Evolutionary conservation across 92 coral and sea anemone species (phyloP).

Genomic region (Zoanthus sociatus): DNA sequence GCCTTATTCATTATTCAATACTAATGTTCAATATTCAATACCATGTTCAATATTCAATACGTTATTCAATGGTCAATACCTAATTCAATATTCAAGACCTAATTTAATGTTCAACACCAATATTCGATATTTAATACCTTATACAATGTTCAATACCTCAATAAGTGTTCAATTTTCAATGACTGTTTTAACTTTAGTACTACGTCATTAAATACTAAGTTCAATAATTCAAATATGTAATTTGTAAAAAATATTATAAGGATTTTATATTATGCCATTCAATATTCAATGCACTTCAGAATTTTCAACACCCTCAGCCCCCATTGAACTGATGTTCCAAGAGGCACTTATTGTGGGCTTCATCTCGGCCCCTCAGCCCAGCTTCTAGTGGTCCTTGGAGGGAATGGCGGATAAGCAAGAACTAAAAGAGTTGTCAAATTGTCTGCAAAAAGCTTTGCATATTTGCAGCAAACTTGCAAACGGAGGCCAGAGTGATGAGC

Average conservation of each 20-base stretch:
- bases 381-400: slow-evolving; percentile 5
- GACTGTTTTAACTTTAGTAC: too few species aligned
- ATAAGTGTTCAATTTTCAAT: neutral
- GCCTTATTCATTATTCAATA: too few species aligned
- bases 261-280: neutral
- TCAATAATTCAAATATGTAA: too few species aligned
- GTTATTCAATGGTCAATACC: neutral
- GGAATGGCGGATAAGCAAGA: neutral
- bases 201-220: too few species aligned
- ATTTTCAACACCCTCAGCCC: slow-evolving; percentile 25
- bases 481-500: slow-evolving; percentile 29
- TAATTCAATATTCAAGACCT: too few species aligned
- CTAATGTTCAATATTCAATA: too few species aligned
- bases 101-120: too few species aligned
- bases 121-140: too few species aligned
- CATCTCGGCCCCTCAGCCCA: neutral
- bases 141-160: neutral
- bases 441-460: slow-evolving; percentile 11
- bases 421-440: slow-evolving; percentile 8
- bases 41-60: neutral
- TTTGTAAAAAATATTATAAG: too few species aligned
- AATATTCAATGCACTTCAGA: neutral
- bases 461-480: slow-evolving; percentile 21
- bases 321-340: neutral
- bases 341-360: slow-evolving; percentile 7